phyloP scores from a whole-genome alignment of 2,797 vertebrate genomes.

The Acanthiza pusilla region DNA sequence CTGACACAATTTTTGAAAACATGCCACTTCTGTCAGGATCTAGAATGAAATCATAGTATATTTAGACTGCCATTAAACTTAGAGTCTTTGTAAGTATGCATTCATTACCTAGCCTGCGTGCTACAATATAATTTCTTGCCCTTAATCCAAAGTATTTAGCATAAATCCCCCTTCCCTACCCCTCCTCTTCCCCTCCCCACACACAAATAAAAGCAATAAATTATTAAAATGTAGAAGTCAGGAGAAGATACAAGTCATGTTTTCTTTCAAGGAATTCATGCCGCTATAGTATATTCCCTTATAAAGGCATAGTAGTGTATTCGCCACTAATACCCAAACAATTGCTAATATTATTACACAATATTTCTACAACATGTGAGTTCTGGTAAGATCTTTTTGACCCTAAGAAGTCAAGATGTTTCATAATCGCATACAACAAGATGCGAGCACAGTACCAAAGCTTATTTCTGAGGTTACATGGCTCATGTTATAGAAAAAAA shows the following conservation, averaged over 20 bases:
- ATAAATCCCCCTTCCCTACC: not conserved
- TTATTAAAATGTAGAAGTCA: not conserved
- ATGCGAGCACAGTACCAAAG: not conserved
- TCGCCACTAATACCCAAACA: not conserved
- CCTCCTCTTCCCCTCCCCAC: accelerated
- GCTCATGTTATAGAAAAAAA: not conserved
- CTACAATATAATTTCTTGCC: not conserved
- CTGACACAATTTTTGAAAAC: conserved; percentile 40
- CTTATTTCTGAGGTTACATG: not conserved
- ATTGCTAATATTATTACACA: not conserved
- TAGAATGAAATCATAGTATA: conserved; percentile 37
- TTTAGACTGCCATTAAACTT: not conserved
- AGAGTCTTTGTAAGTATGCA: not conserved
- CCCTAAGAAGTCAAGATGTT: not conserved
- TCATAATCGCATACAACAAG: not conserved
- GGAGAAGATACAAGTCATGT: not conserved
- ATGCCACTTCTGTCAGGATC: conserved; percentile 28
- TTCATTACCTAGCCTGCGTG: not conserved
- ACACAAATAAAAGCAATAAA: not conserved
- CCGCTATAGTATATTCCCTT: not conserved
- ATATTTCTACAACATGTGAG: not conserved
- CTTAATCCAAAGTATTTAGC: not conserved
- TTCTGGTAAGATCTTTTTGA: not conserved
- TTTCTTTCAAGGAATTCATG: not conserved
- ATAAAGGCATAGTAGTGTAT: not conserved